Percentiles rank a stretch among this genome's conserved stretches.
These are phyloP conservation scores for Eupithecia vulgata DNA, from an alignment of 2,888 invertebrate genomes.

Conservation along the genomic window DNA sequence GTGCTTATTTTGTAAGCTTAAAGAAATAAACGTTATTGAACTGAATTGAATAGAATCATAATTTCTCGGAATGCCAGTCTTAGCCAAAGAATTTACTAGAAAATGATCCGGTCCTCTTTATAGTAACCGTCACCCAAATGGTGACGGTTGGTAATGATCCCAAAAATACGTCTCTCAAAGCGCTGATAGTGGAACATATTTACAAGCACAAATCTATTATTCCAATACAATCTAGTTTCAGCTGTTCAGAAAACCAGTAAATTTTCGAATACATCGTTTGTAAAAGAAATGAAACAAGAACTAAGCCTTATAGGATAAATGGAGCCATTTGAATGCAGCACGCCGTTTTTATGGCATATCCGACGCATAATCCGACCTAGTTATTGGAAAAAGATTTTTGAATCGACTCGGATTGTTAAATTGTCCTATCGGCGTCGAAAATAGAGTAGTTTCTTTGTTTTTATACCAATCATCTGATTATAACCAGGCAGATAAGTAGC, in stretches of 20 bases:
- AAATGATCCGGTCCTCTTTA: not conserved
- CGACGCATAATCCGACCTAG: constrained; percentile 38
- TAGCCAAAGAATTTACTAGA: too few species aligned
- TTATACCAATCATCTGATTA: not conserved
- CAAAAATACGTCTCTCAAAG: too few species aligned
- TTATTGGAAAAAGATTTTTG: constrained; percentile 36
- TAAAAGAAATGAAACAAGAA: constrained; percentile 28
- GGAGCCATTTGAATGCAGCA: constrained; percentile 46
- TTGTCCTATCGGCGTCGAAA: constrained; percentile 8
- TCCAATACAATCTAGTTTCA: not conserved
- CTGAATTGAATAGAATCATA: too few species aligned
- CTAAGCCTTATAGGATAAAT: constrained; percentile 41
- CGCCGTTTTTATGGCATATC: constrained; percentile 44
- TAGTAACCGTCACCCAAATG: not conserved
- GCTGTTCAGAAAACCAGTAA: not conserved
- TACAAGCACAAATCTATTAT: not conserved
- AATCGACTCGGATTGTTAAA: constrained; percentile 30
- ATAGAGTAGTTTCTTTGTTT: not conserved
- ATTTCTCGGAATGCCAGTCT: too few species aligned
- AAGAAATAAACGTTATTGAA: too few species aligned
- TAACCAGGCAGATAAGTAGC: not conserved
- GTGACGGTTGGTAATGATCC: not conserved
- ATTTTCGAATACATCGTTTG: constrained; percentile 32
- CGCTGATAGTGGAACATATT: not conserved
- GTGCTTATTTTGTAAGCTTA: too few species aligned